Evolutionary conservation across 1,140 invertebrate species (phyloP), one percentile per base, ranked within the genome.

Genomic region (Olivierus martensii): DNA sequence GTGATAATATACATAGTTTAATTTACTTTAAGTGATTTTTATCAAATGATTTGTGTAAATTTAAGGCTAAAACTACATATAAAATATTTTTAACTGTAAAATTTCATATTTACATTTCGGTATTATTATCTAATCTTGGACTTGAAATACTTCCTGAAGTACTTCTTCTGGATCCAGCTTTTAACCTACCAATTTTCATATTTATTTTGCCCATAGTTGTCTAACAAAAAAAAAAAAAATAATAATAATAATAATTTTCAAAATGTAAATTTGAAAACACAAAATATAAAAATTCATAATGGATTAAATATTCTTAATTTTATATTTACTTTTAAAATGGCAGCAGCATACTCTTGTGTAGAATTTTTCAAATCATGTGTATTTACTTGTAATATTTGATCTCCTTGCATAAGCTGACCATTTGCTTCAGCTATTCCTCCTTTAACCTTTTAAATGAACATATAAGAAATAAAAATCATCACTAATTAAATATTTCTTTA

Each of bases 341-440:
- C 79, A 18, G 87, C 90, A 14, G 84, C 86, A 59, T 93, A 81
- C 60, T 92, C 83, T 63, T 87, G 84, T 17, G 84, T 80, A 1
- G 80, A 79, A 50, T 79, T 78, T 52, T 82, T 80, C 28, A 98
- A 72, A 64, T 93, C 83, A 64, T 89, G 81, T 10, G 83, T 87
- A 67, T 95, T 91, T 0, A 98, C 85, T 22, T 86, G 74, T 11
- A 92, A 69, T 44, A 99, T 81, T 60, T 92, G 80, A 69, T 99
- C 94, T 14, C 94, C 93, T 65, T 85, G 84, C 72, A 88, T 83
- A 51, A 99, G 77, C 57, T 87, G 79, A 9, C 86, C 90, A 68
- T 95, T 91, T 37, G 87, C 77, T 60, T 94, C 87, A 0, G 92
- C 91, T 50, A 82, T 81, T 37, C 93, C 87, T 3, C 92, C 93